Base-by-base conservation (phyloP, 1,140 invertebrate species). In the Drosophila aff. region DNA sequence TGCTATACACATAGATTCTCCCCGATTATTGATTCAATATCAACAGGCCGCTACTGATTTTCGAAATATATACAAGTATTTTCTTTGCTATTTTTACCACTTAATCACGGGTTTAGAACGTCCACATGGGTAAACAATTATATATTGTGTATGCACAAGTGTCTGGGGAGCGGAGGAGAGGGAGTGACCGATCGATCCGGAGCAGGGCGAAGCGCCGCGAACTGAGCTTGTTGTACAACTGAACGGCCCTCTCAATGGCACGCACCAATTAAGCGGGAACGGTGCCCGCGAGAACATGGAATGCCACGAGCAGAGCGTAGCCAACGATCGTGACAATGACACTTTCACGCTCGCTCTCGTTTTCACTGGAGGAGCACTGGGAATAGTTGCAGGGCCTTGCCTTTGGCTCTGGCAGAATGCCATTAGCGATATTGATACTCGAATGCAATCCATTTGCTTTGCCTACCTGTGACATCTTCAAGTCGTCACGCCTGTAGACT, bases 401-500 rank as follows among this genome's bases (percentile, higher is more conserved):
- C 60, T 60, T 66, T 55, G 64, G 60, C 50, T 67, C 52, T 66
- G 65, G 33, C 15, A 10, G 66, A 57, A 71, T 64, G 76, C 60
- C 61, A 68, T 16, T 9, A 36, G 21, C 41, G 75, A 75, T 53
- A 82, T 82, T 52, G 80, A 82, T 73, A 79, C 62, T 38, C 41
- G 52, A 38, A 64, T 44, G 57, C 58, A 58, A 68, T 47, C 47
- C 38, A 63, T 78, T 53, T 47, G 61, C 41, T 18, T 67, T n/a
- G 53, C 67, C 68, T 90, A 90, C 85, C 85, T 90, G 75, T 61
- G 85, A 90, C 85, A 90, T 90, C 47, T 81, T 84, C 36, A 15
- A 36, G 13, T 23, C 36, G 76, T 63, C 81, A 65, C 76, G 64
- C 79, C 79, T 23, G 21, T 49, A 26, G 33, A 38, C 38, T 71